A percentile compares a stretch with the other conserved stretches of the same genome.
phyloP scores from a whole-genome alignment of 2,113 vertebrate genomes.

The Mesoclemmys tuberculata region DNA sequence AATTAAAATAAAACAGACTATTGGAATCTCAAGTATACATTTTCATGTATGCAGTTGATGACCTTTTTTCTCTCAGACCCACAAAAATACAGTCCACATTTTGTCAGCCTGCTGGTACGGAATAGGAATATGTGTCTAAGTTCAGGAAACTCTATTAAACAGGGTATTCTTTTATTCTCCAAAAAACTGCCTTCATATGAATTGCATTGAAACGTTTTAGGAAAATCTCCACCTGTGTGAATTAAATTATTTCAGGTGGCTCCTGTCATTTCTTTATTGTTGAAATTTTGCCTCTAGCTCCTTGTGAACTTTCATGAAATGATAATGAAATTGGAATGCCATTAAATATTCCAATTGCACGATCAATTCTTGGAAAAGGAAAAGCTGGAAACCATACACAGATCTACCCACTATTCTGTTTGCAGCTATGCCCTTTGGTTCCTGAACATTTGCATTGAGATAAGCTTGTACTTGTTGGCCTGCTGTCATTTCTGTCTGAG shows the following conservation, averaged over 20 bases:
- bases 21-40: not conserved
- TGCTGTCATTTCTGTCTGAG: constrained; percentile 36
- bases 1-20: not conserved
- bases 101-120: not conserved
- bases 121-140: not conserved
- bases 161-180: not conserved
- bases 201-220: not conserved
- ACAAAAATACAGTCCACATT: not conserved
- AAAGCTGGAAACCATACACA: constrained; percentile 9
- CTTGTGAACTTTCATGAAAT: not conserved
- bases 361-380: constrained; percentile 28
- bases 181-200: not conserved
- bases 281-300: constrained; percentile 27
- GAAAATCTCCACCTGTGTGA: not conserved
- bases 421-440: not conserved
- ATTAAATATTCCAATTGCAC: constrained; percentile 54
- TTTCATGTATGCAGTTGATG: not conserved
- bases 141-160: not conserved
- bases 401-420: constrained; percentile 23
- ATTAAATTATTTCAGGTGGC: constrained; percentile 22
- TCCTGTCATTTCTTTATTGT: constrained; percentile 16
- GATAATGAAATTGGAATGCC: constrained; percentile 8
- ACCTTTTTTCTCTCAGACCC: not conserved
- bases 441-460: not conserved
- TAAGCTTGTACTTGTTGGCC: not conserved